Conservation (phyloP, 2,113 vertebrate genomes). For the Aegithalos caudatus region DNA sequence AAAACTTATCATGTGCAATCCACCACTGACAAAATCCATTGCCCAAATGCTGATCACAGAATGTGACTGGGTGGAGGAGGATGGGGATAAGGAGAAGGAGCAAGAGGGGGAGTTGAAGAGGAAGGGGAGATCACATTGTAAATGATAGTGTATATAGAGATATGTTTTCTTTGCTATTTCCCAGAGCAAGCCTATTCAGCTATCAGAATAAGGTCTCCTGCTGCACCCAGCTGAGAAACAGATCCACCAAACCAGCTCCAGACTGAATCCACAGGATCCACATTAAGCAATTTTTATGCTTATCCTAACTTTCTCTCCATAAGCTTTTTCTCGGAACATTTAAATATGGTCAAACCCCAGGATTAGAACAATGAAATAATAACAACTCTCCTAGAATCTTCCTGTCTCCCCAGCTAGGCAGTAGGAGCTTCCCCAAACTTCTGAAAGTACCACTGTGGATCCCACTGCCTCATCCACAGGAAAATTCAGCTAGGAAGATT, state of each 20-base stretch:
- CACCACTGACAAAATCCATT: background rate
- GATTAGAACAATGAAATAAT: background rate
- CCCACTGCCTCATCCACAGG: background rate
- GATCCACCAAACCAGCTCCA: background rate
- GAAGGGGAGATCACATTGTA: background rate
- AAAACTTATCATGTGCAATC: background rate
- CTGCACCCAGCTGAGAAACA: background rate
- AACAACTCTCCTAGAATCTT: background rate
- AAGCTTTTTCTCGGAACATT: background rate
- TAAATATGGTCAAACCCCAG: rapidly evolving
- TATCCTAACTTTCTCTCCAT: background rate
- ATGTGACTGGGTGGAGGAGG: background rate
- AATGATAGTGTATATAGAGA: background rate
- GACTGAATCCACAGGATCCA: background rate
- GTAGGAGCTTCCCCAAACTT: background rate
- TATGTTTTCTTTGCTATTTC: background rate
- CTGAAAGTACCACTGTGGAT: background rate
- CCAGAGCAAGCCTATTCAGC: background rate
- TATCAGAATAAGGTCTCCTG: background rate
- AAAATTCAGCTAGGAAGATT: background rate
- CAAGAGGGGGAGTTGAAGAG: background rate
- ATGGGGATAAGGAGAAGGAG: background rate
- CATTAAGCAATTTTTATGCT: background rate
- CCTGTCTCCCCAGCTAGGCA: background rate
- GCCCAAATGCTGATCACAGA: background rate